Percentiles rank a stretch among this genome's conserved stretches.
These are phyloP conservation scores for Solen grandis DNA, from an alignment of 1,140 invertebrate species.

Conservation along the genomic window DNA sequence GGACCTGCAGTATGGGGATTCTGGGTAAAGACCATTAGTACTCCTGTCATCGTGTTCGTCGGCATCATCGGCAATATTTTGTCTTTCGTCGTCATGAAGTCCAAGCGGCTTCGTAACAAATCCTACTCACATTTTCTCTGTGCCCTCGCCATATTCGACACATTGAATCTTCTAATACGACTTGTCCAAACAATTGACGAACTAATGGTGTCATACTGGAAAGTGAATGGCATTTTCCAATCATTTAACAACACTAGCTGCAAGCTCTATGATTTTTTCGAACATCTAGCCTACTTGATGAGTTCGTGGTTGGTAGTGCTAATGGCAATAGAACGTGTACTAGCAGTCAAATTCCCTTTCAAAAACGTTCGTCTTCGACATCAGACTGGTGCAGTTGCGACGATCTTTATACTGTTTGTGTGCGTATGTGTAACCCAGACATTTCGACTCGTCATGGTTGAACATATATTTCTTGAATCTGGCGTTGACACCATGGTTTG, in stretches of 20 bases:
- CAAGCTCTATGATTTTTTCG: constrained; percentile 66
- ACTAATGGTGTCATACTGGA: constrained; percentile 23
- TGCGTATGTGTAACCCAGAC: constrained; percentile 18
- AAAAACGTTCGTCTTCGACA: constrained; percentile 61
- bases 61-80: constrained; percentile 71
- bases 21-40: constrained; percentile 57
- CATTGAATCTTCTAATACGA: constrained; percentile 54
- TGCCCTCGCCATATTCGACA: constrained; percentile 68
- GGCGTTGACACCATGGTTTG: background rate
- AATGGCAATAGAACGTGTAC: constrained; percentile 71
- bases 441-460: constrained; percentile 34
- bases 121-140: constrained; percentile 70
- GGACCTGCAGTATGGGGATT: constrained; percentile 61
- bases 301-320: constrained; percentile 72
- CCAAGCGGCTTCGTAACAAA: constrained; percentile 59
- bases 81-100: constrained; percentile 69
- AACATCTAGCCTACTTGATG: constrained; percentile 67
- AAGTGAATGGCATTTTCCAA: constrained; percentile 32
- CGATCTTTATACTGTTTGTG: constrained; percentile 67
- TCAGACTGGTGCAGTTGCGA: constrained; percentile 60
- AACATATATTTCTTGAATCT: background rate
- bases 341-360: constrained; percentile 73
- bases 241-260: constrained; percentile 57
- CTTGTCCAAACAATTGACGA: constrained; percentile 53
- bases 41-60: constrained; percentile 58